Percentiles rank a stretch among this genome's conserved stretches.
These are phyloP conservation scores for Phylloscopus trochiloides DNA, from an alignment of 2,113 vertebrate genomes.

Conservation along the genomic window DNA sequence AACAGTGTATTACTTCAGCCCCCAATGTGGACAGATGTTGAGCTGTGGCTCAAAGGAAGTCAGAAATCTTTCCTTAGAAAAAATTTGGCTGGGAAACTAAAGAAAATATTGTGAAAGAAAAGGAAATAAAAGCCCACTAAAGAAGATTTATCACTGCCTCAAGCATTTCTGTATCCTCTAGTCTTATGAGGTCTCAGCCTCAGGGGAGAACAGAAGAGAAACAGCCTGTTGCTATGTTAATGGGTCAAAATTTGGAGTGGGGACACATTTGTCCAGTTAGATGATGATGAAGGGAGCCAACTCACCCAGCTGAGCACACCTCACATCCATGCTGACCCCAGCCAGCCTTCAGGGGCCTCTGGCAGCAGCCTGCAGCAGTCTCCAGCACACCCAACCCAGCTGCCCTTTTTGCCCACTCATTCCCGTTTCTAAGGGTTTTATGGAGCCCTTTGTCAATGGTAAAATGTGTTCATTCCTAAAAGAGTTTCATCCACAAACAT, in stretches of 20 bases:
- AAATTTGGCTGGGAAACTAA: slow-evolving; percentile 68
- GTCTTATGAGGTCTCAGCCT: slow-evolving; percentile 54
- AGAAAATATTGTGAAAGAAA: slow-evolving; percentile 73
- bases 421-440: not conserved
- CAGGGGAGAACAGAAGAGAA: slow-evolving; percentile 28
- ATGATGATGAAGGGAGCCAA: not conserved
- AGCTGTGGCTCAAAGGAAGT: slow-evolving; percentile 71
- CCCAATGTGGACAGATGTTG: slow-evolving; percentile 71
- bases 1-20: slow-evolving; percentile 68
- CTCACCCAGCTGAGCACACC: fast-evolving
- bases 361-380: not conserved
- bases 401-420: not conserved
- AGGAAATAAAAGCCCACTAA: slow-evolving; percentile 70
- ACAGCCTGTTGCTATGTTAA: slow-evolving; percentile 15
- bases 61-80: slow-evolving; percentile 71
- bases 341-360: not conserved
- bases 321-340: not conserved
- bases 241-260: slow-evolving; percentile 17
- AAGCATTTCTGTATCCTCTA: slow-evolving; percentile 55
- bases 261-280: not conserved
- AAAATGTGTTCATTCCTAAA: not conserved
- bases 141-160: slow-evolving; percentile 69
- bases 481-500: not conserved
- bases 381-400: not conserved
- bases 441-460: not conserved